phyloP scores from a whole-genome alignment of 2,797 vertebrate species.

The Erpetoichthys calabaricus region DNA sequence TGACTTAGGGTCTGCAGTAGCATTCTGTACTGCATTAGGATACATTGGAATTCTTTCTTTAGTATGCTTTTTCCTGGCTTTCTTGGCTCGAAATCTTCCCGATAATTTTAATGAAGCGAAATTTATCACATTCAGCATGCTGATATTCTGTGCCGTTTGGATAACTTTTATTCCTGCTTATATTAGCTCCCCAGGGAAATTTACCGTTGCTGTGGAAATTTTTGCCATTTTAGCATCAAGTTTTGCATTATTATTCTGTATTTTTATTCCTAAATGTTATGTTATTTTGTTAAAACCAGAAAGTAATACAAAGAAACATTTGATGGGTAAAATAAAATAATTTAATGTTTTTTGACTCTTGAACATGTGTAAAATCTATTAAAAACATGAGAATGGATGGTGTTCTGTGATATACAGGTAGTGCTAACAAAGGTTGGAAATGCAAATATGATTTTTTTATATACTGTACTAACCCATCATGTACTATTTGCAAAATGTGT shows the following conservation, averaged over 20 bases:
- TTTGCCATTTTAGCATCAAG: constrained; percentile 23
- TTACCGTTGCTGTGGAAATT: constrained; percentile 20
- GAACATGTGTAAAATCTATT: too few relatives aligned
- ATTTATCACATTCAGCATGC: constrained; percentile 24
- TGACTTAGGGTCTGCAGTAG: constrained; percentile 12
- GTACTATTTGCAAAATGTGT: too few relatives aligned
- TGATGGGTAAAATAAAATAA: constrained; percentile 19
- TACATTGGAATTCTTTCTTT: constrained; percentile 19
- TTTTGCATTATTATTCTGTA: constrained; percentile 20
- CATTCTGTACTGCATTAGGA: constrained; percentile 19
- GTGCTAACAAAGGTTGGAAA: too few relatives aligned
- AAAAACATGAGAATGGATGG: too few relatives aligned
- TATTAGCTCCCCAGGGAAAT: constrained; percentile 18
- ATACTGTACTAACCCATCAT: too few relatives aligned
- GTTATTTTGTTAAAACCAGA: constrained; percentile 24
- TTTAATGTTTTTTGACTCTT: background rate
- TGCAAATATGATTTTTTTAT: too few relatives aligned
- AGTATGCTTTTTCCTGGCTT: constrained; percentile 20
- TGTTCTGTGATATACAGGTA: too few relatives aligned
- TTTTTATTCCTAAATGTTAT: constrained; percentile 26
- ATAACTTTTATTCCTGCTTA: constrained; percentile 20
- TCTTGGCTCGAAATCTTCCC: constrained; percentile 14
- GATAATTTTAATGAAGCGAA: constrained; percentile 23
- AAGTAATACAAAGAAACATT: constrained; percentile 26
- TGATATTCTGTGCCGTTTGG: constrained; percentile 22